Base-by-base conservation (phyloP, 2,113 vertebrate genomes). In the Circaetus gallicus region DNA sequence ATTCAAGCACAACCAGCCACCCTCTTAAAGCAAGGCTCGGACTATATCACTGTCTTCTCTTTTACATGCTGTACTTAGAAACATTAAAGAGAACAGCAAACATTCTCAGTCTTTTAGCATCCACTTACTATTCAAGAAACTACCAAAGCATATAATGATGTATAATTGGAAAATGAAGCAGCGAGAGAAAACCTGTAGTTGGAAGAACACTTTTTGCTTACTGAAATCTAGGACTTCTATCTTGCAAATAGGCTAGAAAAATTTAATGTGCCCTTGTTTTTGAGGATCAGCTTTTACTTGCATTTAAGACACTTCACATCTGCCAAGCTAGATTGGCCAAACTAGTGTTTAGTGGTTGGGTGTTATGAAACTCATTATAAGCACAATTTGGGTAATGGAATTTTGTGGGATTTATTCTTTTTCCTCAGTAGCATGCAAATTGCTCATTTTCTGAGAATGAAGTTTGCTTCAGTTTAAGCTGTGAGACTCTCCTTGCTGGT, bases 321-420 rank as follows among this genome's bases (percentile, higher is more conserved):
- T 47, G 74, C 90, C 62, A 93, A 96, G 67, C 38, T 77, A 38
- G 15, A 69, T 7, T 56, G 67, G 53, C 50, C 79, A 82, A 92
- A 69, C 42, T 24, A 70, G 49, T 26, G 89, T 70, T 86, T 77
- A 76, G 66, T 50, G 59, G 56, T 53, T 86, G 73, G 29, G 80
- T 86, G 81, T 81, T 84, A 74, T 2, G 25, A 76, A 97, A 96
- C 36, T 59, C 83, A 53, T 59, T 74, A 52, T 7, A 21, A 67
- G 42, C 62, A 77, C 40, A 73, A 12, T 74, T 78, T 91, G 80
- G 52, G 78, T 72, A 59, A 89, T 34, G 69, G 59, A 94, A 96
- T 90, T 94, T 96, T 90, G 93, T 82, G 80, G 78, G 65, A 83
- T 72, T 52, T 42, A 56, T 90, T 93, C 45, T 89, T 95, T 96